These are phyloP conservation scores for Podabrus alpinus DNA, from an alignment of 2,888 invertebrate genomes.

Conservation along the genomic window DNA sequence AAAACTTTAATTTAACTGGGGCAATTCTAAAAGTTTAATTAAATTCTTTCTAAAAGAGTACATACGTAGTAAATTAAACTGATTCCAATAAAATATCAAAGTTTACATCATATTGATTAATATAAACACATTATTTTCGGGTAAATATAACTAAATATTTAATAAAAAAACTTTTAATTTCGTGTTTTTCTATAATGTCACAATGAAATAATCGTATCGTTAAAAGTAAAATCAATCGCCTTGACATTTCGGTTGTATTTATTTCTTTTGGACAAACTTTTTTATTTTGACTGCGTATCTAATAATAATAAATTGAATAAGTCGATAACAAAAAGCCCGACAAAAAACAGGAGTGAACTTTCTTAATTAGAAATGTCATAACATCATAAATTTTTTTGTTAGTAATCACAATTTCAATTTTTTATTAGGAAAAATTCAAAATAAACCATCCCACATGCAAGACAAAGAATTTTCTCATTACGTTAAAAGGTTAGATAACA, in stretches of 20 bases:
- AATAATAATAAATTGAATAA: neutral
- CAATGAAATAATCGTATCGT: neutral
- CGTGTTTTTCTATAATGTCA: neutral
- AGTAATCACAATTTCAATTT: neutral
- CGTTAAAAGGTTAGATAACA: neutral
- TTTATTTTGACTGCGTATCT: neutral
- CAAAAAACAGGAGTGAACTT: neutral
- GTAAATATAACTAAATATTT: neutral
- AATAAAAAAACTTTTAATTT: neutral
- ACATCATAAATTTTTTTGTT: neutral
- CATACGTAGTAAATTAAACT: neutral
- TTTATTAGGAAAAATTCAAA: neutral
- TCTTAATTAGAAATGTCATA: neutral
- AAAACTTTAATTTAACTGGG: neutral
- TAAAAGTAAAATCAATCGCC: conserved; percentile 1
- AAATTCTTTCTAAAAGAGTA: neutral
- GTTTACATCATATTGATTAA: neutral
- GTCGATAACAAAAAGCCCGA: neutral
- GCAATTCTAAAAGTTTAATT: neutral
- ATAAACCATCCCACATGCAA: neutral
- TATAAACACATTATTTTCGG: neutral
- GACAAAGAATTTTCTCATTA: neutral
- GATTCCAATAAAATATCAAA: neutral
- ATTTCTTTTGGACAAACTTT: neutral
- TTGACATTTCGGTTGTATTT: neutral